Percentiles rank a stretch among this genome's conserved stretches.
phyloP scores from a whole-genome alignment of 2,797 vertebrate species.

The Tolypeutes matacus region DNA sequence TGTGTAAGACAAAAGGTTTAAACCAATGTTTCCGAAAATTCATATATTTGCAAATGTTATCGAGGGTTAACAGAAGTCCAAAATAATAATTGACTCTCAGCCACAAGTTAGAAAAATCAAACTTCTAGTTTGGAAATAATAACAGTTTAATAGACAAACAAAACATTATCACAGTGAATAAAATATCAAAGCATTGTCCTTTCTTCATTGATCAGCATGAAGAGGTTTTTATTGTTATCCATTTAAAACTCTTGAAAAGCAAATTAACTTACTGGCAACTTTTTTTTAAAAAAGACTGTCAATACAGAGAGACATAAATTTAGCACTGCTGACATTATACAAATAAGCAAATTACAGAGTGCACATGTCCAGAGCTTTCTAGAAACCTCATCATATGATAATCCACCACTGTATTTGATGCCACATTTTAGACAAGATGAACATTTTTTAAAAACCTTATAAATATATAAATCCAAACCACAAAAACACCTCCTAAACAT shows the following conservation, averaged over 20 bases:
- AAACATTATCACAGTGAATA: slow-evolving; percentile 74
- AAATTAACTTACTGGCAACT: slow-evolving; percentile 59
- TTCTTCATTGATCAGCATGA: slow-evolving; percentile 69
- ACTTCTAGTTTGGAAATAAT: slow-evolving; percentile 63
- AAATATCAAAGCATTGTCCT: slow-evolving; percentile 65
- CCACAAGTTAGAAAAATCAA: slow-evolving; percentile 64
- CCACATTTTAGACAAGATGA: slow-evolving; percentile 83
- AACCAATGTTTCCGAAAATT: slow-evolving; percentile 37
- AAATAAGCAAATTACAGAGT: slow-evolving; percentile 71
- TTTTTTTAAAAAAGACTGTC: slow-evolving; percentile 61
- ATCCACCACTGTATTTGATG: slow-evolving; percentile 82
- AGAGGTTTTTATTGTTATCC: slow-evolving; percentile 67
- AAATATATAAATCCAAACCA: slow-evolving; percentile 85
- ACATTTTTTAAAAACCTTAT: slow-evolving; percentile 77
- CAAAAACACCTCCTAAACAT: slow-evolving; percentile 82
- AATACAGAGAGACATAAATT: slow-evolving; percentile 69
- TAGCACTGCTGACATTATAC: slow-evolving; percentile 72
- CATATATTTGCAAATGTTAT: not conserved
- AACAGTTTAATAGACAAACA: slow-evolving; percentile 81
- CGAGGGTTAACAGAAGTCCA: slow-evolving; percentile 59
- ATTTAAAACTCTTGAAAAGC: slow-evolving; percentile 78
- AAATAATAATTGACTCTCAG: slow-evolving; percentile 70
- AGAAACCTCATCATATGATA: slow-evolving; percentile 75
- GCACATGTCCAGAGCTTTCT: slow-evolving; percentile 78
- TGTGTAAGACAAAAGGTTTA: slow-evolving; percentile 12